phyloP scores from a whole-genome alignment of 2,888 invertebrate species.

The Aphrophora alni region DNA sequence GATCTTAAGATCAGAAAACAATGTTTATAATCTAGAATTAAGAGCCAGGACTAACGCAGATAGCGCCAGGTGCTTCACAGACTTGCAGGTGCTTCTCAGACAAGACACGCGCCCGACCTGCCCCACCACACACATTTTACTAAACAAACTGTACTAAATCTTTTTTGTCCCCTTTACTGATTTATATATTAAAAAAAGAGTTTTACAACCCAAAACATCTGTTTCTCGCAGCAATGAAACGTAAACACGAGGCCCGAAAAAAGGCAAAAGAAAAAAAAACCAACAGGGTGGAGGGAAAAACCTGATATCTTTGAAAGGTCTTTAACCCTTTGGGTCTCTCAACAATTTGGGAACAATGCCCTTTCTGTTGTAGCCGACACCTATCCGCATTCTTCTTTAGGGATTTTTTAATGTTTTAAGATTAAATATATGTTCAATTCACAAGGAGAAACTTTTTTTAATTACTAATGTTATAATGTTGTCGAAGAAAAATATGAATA shows the following conservation, averaged over 20 bases:
- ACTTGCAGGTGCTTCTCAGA: not conserved
- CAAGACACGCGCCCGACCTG: not conserved
- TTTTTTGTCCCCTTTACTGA: not conserved
- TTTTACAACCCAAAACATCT: not conserved
- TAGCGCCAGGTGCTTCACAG: not conserved
- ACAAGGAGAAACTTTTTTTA: too few species aligned
- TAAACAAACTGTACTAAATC: conserved; percentile 9
- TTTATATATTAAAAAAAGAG: not conserved
- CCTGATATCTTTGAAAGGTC: not conserved
- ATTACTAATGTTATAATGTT: too few species aligned
- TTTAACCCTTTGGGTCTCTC: not conserved
- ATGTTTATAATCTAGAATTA: not conserved
- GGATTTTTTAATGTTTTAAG: not conserved
- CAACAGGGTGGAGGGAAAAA: not conserved
- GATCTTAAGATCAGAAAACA: not conserved
- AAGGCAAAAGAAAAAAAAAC: not conserved
- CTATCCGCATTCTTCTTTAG: not conserved
- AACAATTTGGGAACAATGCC: not conserved
- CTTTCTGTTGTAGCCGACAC: not conserved
- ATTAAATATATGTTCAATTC: too few species aligned
- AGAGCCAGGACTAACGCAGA: not conserved
- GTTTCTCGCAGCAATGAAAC: not conserved
- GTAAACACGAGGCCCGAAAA: not conserved
- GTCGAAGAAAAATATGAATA: too few species aligned
- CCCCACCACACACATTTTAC: not conserved